Percentiles rank a stretch among this genome's conserved stretches.
phyloP scores from a whole-genome alignment of 2,888 invertebrate species.

The Rotaria sp. region DNA sequence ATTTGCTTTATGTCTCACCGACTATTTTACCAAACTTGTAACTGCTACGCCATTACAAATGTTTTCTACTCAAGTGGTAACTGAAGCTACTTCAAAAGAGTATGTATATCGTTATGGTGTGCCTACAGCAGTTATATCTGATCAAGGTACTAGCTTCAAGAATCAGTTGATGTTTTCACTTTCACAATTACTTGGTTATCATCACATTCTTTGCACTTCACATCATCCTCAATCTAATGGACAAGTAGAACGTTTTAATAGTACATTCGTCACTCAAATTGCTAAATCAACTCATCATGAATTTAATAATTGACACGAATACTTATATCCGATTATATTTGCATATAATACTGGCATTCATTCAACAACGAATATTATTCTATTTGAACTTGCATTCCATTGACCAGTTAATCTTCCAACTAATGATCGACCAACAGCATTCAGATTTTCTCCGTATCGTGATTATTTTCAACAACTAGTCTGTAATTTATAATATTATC shows the following conservation, averaged over 20 bases:
- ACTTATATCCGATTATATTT: background rate
- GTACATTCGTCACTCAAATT: conserved; percentile 30
- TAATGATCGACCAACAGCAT: background rate
- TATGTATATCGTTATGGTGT: conserved; percentile 5
- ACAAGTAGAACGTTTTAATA: conserved; percentile 40
- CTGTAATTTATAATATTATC: background rate
- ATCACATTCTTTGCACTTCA: conserved; percentile 42
- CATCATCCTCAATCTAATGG: conserved; percentile 25
- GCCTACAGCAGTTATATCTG: conserved; percentile 8
- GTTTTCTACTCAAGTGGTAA: background rate
- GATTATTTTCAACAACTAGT: background rate
- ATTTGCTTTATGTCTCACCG: background rate
- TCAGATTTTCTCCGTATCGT: background rate
- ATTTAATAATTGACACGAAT: background rate
- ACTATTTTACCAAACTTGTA: conserved; percentile 23
- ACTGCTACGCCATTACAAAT: background rate
- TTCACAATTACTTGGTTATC: conserved; percentile 41
- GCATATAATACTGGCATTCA: background rate
- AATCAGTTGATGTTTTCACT: conserved; percentile 37
- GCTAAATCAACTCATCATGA: background rate
- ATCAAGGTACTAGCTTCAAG: conserved; percentile 27
- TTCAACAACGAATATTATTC: background rate
- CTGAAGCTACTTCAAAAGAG: background rate
- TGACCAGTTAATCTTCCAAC: background rate
- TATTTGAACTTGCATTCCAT: background rate